phyloP scores from a whole-genome alignment of 2,797 vertebrate genomes.

The Ctenosaura bakeri region DNA sequence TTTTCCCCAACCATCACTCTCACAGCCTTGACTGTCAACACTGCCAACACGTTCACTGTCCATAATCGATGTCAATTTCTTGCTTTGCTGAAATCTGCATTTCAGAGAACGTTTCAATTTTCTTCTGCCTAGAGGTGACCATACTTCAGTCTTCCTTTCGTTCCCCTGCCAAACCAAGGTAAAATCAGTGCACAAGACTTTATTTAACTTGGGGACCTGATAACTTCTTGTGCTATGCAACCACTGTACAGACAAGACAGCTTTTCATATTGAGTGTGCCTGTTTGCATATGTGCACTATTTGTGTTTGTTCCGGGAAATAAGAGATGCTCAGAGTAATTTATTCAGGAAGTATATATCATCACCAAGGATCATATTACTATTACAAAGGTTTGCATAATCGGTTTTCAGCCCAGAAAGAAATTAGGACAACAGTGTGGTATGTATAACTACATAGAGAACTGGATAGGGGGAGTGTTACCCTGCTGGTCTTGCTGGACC shows the following conservation, averaged over 20 bases:
- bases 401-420: constrained; percentile 45
- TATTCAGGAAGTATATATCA: constrained; percentile 29
- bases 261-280: constrained; percentile 19
- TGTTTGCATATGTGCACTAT: not conserved
- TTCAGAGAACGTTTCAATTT: constrained; percentile 7
- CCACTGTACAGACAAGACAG: constrained; percentile 53
- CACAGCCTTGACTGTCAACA: not conserved
- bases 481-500: too few species aligned
- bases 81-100: constrained; percentile 9
- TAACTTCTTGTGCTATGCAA: constrained; percentile 10
- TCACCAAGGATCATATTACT: not conserved
- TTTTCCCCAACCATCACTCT: not conserved
- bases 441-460: not conserved
- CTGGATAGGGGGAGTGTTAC: too few species aligned
- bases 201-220: not conserved
- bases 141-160: not conserved
- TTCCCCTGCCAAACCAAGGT: not conserved
- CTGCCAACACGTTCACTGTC: not conserved
- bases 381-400: constrained; percentile 40
- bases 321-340: not conserved
- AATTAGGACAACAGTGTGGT: constrained; percentile 13
- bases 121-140: not conserved
- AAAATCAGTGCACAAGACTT: not conserved
- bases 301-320: not conserved
- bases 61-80: not conserved